Evolutionary conservation across 1,140 invertebrate species (phyloP).

Genomic region (Planococcus citri): DNA sequence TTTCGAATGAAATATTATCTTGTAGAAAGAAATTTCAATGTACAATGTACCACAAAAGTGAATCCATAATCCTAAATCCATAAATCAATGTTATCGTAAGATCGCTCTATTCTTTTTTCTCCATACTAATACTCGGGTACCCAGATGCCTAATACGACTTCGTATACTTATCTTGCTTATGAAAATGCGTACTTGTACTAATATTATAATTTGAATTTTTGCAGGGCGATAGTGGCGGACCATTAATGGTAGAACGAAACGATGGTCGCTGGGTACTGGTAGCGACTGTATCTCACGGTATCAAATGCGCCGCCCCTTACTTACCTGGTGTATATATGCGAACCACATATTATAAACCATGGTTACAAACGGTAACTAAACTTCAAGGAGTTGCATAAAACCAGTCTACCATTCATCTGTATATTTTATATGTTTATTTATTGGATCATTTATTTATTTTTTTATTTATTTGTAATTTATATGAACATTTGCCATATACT

Average conservation of each 20-base stretch:
- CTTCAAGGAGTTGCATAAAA: slow-evolving; percentile 33
- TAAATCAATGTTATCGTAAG: no score
- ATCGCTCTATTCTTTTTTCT: no score
- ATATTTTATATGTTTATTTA: slow-evolving; percentile 11
- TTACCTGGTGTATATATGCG: slow-evolving; percentile 85
- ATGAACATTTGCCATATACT: slow-evolving; percentile 17
- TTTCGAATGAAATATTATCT: no score
- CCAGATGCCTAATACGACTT: no score
- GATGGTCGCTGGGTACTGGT: slow-evolving; percentile 80
- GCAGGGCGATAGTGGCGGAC: slow-evolving; percentile 88
- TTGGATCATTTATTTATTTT: slow-evolving; percentile 8
- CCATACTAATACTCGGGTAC: no score
- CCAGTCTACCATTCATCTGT: slow-evolving; percentile 12
- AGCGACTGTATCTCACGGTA: slow-evolving; percentile 90
- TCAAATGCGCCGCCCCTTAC: slow-evolving; percentile 82
- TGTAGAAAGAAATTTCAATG: no score
- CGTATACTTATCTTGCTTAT: no score
- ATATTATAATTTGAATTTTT: slow-evolving; percentile 25
- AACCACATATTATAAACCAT: slow-evolving; percentile 79
- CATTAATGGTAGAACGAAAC: slow-evolving; percentile 64
- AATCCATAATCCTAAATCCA: no score
- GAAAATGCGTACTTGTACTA: background rate
- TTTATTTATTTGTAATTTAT: slow-evolving; percentile 14
- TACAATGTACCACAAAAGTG: no score
- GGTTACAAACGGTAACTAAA: slow-evolving; percentile 73